phyloP scores from a whole-genome alignment of 2,113 vertebrate genomes.

The Phalacrocorax carbo region DNA sequence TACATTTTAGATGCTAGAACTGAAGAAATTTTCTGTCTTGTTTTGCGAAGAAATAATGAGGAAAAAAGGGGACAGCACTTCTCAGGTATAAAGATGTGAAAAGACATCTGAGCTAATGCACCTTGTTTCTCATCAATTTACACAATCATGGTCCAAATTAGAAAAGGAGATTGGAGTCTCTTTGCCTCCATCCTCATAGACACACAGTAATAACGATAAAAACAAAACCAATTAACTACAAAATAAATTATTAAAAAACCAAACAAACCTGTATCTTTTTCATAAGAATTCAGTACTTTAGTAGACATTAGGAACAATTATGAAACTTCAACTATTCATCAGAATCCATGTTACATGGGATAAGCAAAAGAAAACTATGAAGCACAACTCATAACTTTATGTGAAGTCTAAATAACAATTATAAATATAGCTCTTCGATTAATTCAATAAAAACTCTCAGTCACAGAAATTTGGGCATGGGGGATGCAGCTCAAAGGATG shows the following conservation, averaged over 20 bases:
- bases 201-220: not conserved
- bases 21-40: not conserved
- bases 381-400: not conserved
- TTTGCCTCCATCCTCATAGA: not conserved
- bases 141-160: not conserved
- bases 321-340: not conserved
- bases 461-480: not conserved
- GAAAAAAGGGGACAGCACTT: not conserved
- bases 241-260: not conserved
- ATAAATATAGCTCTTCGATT: not conserved
- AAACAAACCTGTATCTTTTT: not conserved
- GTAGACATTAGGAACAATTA: not conserved
- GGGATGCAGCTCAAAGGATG: not conserved
- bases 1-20: not conserved
- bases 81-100: not conserved
- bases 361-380: not conserved
- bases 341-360: not conserved
- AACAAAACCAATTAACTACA: not conserved
- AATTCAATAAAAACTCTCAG: not conserved
- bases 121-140: not conserved
- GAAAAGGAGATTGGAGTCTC: not conserved
- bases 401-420: not conserved
- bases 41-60: not conserved
- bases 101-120: not conserved
- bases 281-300: not conserved